phyloP scores from a whole-genome alignment of 2,888 invertebrate genomes.

The Andrena bucephala region DNA sequence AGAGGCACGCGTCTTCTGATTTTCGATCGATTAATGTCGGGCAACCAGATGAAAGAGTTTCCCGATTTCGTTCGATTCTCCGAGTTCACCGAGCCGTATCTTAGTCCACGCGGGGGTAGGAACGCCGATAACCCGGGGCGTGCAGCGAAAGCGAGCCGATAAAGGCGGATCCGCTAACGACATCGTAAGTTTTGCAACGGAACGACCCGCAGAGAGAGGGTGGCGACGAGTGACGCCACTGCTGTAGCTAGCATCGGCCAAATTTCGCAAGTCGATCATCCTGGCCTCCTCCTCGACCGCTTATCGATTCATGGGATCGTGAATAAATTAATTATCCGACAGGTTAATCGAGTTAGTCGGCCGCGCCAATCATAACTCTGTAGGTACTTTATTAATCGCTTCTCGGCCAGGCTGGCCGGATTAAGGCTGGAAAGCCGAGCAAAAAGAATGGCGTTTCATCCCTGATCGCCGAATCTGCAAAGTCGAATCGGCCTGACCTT shows the following conservation, averaged over 20 bases:
- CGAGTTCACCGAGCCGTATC: background rate
- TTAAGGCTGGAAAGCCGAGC: slow-evolving; percentile 26
- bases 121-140: slow-evolving; percentile 1
- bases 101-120: background rate
- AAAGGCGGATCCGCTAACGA: slow-evolving; percentile 48
- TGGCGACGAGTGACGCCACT: slow-evolving; percentile 22
- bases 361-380: slow-evolving; percentile 71
- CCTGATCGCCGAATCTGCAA: background rate
- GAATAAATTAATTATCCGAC: slow-evolving; percentile 78
- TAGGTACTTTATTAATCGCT: slow-evolving; percentile 61
- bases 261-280: slow-evolving; percentile 60
- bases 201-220: slow-evolving; percentile 28
- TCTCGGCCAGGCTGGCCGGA: slow-evolving; percentile 22
- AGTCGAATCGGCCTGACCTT: background rate
- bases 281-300: slow-evolving; percentile 31
- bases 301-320: slow-evolving; percentile 74
- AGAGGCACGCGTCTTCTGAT: background rate
- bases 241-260: background rate
- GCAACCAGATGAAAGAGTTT: background rate
- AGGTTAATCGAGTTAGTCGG: slow-evolving; percentile 76
- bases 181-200: slow-evolving; percentile 53
- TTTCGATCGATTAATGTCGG: background rate
- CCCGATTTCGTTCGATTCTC: background rate
- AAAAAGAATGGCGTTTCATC: slow-evolving; percentile 1
- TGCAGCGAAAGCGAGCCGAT: slow-evolving; percentile 33